These are phyloP conservation scores for Tridacna crocea DNA, from an alignment of 2,888 invertebrate species.

Conservation along the genomic window DNA sequence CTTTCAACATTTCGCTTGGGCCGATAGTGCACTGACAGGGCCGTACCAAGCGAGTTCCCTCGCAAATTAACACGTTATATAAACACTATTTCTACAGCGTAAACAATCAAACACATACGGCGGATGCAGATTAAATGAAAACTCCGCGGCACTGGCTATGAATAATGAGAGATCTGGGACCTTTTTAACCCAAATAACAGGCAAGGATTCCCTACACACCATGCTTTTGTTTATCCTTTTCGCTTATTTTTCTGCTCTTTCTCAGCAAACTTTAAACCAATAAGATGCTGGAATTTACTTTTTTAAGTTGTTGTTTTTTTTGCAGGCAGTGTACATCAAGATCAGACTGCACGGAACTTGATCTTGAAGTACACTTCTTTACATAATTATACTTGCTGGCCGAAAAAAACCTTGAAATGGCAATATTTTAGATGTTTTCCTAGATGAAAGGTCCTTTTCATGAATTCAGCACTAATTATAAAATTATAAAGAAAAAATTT, in stretches of 20 bases:
- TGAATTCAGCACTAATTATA: no score
- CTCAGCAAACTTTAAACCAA: not conserved
- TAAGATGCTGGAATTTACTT: no score
- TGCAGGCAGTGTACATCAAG: no score
- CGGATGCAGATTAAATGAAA: constrained; percentile 59
- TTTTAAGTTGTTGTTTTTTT: no score
- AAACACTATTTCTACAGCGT: constrained; percentile 68
- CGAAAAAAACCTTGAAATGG: no score
- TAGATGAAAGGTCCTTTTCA: no score
- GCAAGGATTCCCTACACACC: not conserved
- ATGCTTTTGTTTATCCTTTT: not conserved
- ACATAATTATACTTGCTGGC: no score
- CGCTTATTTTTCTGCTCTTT: not conserved
- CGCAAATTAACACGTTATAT: constrained; percentile 74
- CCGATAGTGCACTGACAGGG: constrained; percentile 53
- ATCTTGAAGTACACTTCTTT: no score
- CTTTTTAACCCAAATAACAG: constrained; percentile 18
- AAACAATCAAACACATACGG: constrained; percentile 67
- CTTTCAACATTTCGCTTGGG: constrained; percentile 40
- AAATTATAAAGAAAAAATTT: not conserved
- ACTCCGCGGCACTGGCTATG: constrained; percentile 43
- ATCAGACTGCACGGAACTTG: no score
- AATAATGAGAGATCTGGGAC: constrained; percentile 44
- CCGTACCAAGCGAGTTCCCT: constrained; percentile 42
- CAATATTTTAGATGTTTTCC: no score